Conservation (phyloP, 2,797 vertebrate genomes). For the Macropus fuliginosus region DNA sequence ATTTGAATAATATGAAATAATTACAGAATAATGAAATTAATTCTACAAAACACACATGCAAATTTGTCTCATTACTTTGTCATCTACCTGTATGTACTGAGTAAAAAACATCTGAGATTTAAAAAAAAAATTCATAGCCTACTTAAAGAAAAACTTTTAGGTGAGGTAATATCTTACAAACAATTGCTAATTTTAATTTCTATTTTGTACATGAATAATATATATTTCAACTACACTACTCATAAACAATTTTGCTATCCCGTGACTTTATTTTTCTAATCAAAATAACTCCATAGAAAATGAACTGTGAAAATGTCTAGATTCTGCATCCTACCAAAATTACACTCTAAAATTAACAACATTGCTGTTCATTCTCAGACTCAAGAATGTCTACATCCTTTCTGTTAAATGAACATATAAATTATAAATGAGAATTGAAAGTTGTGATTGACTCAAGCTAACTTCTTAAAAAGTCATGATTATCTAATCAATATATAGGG, state of each 20-base stretch:
- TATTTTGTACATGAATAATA: slow-evolving; percentile 21
- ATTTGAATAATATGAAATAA: slow-evolving; percentile 42
- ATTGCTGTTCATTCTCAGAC: slow-evolving; percentile 26
- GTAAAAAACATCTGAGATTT: slow-evolving; percentile 15
- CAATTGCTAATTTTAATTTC: slow-evolving; percentile 60
- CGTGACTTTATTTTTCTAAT: slow-evolving; percentile 13
- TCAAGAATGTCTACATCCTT: slow-evolving; percentile 25
- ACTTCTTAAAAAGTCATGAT: slow-evolving; percentile 27
- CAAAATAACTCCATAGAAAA: slow-evolving; percentile 46
- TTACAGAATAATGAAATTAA: background rate
- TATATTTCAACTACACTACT: slow-evolving; percentile 45
- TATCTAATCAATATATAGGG: background rate
- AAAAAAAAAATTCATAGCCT: background rate
- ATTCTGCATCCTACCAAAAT: slow-evolving; percentile 18
- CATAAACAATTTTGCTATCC: slow-evolving; percentile 60
- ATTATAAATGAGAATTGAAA: slow-evolving; percentile 32
- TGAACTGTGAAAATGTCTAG: slow-evolving; percentile 17
- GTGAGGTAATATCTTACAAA: slow-evolving; percentile 44
- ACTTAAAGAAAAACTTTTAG: slow-evolving; percentile 41
- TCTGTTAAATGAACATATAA: slow-evolving; percentile 44
- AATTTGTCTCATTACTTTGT: background rate
- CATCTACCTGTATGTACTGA: background rate
- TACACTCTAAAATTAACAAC: slow-evolving; percentile 42
- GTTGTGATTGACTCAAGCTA: slow-evolving; percentile 12
- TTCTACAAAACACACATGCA: background rate